phyloP scores from a whole-genome alignment of 92 coral and sea anemone species.

The Porites rus region DNA sequence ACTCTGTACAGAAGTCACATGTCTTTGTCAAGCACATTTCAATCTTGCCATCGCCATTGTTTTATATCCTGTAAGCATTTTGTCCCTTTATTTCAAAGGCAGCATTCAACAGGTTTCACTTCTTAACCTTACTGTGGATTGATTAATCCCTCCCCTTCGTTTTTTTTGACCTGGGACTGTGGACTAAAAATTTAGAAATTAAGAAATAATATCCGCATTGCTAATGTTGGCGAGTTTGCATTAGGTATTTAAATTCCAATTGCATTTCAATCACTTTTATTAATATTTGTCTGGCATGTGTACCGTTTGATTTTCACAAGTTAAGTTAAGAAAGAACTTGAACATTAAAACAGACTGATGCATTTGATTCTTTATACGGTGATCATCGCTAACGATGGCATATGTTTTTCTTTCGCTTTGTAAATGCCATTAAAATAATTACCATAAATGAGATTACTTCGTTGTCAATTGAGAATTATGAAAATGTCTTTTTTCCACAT shows the following conservation, averaged over 20 bases:
- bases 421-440: neutral
- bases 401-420: conserved; percentile 17
- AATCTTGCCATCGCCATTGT: conserved; percentile 28
- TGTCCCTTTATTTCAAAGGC: conserved; percentile 27
- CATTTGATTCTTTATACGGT: neutral
- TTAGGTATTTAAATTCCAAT: conserved; percentile 20
- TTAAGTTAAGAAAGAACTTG: neutral
- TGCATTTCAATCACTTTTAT: conserved; percentile 8
- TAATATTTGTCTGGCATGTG: neutral
- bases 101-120: conserved; percentile 27
- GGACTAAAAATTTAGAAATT: conserved; percentile 3
- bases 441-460: conserved; percentile 31
- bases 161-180: neutral
- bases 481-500: neutral
- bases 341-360: no score
- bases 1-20: conserved; percentile 27
- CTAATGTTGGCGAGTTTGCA: neutral
- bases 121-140: neutral
- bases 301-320: neutral
- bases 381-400: conserved; percentile 11
- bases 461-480: conserved; percentile 9
- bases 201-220: conserved; percentile 26
- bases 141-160: neutral
- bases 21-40: conserved; percentile 49
- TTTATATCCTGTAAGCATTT: conserved; percentile 5